These are phyloP conservation scores for Drosophila mayri DNA, from an alignment of 1,140 invertebrate species.

Conservation along the genomic window DNA sequence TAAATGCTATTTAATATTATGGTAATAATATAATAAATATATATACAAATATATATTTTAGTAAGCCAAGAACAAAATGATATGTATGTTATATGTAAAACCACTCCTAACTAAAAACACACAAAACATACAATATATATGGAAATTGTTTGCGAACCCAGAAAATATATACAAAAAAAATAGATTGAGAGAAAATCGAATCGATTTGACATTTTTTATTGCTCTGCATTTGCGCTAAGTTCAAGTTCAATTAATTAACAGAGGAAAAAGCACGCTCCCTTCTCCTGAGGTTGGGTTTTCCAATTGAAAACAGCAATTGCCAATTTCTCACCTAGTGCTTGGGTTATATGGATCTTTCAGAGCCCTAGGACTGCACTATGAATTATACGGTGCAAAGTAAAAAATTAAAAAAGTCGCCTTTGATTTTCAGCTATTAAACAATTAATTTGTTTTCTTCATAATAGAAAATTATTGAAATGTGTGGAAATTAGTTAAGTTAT, in stretches of 20 bases:
- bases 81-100: slow-evolving; percentile 59
- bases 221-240: slow-evolving; percentile 59
- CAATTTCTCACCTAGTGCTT: background rate
- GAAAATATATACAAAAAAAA: slow-evolving; percentile 58
- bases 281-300: slow-evolving; percentile 6
- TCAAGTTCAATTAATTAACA: slow-evolving; percentile 21
- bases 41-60: slow-evolving; percentile 71
- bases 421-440: slow-evolving; percentile 2
- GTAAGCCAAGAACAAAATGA: slow-evolving; percentile 75
- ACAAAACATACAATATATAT: slow-evolving; percentile 46
- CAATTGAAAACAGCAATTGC: slow-evolving; percentile 13
- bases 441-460: background rate
- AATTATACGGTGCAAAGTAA: background rate
- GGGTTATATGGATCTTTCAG: background rate
- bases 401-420: background rate
- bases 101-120: slow-evolving; percentile 73
- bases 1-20: slow-evolving; percentile 67
- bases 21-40: slow-evolving; percentile 47
- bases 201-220: slow-evolving; percentile 47
- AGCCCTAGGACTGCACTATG: background rate
- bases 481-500: background rate
- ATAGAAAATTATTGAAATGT: background rate
- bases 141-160: slow-evolving; percentile 62
- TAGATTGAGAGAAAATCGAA: slow-evolving; percentile 52
- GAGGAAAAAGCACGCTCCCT: slow-evolving; percentile 8